Evolutionary conservation across 92 coral and sea anemone species (phyloP), one percentile per base, ranked within the genome.

Genomic region (Heliopora coerulea): DNA sequence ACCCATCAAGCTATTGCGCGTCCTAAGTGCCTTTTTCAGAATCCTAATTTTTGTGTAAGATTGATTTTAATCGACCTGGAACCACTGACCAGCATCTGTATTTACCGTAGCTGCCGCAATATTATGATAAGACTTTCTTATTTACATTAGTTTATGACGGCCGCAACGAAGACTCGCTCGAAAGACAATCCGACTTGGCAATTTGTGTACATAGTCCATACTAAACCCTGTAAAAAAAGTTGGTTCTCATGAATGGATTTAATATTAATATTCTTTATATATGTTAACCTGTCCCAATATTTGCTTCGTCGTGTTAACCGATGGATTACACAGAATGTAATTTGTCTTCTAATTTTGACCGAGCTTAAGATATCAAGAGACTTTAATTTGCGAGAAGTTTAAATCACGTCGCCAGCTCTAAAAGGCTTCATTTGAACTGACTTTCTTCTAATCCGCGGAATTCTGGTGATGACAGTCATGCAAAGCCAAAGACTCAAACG

Each of bases 251-350:
- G 32, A 52, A 49, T 52, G 57, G 19, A 52, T 70, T 70, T 70
- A 70, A 52, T 52, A 70, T 70, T 70, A 70, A 70, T 70, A 49
- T 70, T 70, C 63, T 26, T 70, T 54, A 70, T 70, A 70, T 70
- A 54, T 33, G 77, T 49, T 70, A 70, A 70, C 77, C 77, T 70
- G 77, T 32, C 52, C 50, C 58, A 70, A 70, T 70, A 70, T 70
- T 70, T 50, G 42, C 63, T 20, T 49, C 13, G 41, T 17, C 12
- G 40, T 31, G 48, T 49, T 54, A n/a, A 20, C 29, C 39, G 37
- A 28, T 35, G 77, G 57, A 11, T 52, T 49, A 57, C 24, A 26
- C 56, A 70, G 35, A 70, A 54, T 70, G 57, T 35, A 70, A 52
- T 70, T 70, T 70, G 62, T 50, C 63, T 52, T 70, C 34, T 32